Base-by-base conservation (phyloP, 2,113 vertebrate genomes). In the Gadus chalcogrammus region DNA sequence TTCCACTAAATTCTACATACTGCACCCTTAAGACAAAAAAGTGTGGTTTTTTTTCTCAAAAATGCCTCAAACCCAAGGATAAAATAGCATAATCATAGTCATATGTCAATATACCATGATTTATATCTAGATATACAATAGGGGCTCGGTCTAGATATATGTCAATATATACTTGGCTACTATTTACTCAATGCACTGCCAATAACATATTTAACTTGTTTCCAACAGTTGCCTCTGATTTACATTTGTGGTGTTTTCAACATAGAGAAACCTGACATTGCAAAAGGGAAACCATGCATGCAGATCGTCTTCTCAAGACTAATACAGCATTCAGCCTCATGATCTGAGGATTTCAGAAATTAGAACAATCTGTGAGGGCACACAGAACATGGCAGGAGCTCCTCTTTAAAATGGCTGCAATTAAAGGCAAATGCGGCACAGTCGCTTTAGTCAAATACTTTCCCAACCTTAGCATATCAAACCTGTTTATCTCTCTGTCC, bases 331-430 rank as follows among this genome's bases (percentile, higher is more conserved):
- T 76, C 67, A 56, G 65, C 76, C 79, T 81, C 63, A 73, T 76
- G 85, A 86, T 83, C 79, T 80, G 66, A 81, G 78, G 83, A 79
- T 83, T 86, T 78, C 31, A 69, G 56, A 89, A 89, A 88, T 88
- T 67, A 87, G 71, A 87, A 89, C 83, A 91, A 66, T 86, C 82
- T 90, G 88, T 73, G 73, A 81, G 70, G 79, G 74, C 79, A 88
- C 80, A 27, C 18, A 84, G 76, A 84, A 84, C 82, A 88, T 88
- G 85, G 86, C 82, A 82, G 84, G 61, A 86, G 75, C 74, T 83
- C 77, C 77, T 81, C 70, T 66, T 73, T 73, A 58, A 85, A 91
- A 88, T 78, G 81, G 68, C 74, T 84, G 77, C 79, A 84, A 85
- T 84, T 82, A 86, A 82, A 87, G 71, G 67, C 78, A 73, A 87